These are phyloP conservation scores for Malurus cyaneus DNA, from an alignment of 2,113 vertebrate genomes.

Conservation along the genomic window DNA sequence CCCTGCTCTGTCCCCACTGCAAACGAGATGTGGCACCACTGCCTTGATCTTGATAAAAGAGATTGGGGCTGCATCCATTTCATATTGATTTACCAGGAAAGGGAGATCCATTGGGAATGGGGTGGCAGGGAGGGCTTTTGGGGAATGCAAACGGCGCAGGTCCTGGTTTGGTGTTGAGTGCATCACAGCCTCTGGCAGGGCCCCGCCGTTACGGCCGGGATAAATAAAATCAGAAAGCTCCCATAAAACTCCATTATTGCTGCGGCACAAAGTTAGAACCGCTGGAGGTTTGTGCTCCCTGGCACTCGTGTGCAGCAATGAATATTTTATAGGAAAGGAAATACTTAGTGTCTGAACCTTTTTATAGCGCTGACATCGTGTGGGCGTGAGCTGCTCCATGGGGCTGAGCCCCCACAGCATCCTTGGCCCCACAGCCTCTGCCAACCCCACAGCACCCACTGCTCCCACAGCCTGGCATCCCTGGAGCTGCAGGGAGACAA, in stretches of 20 bases:
- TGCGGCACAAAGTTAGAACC: constrained; percentile 86
- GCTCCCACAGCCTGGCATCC: accelerated
- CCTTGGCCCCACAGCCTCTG: not conserved
- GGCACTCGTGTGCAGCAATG: constrained; percentile 82
- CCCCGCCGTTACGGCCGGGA: constrained; percentile 10
- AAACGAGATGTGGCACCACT: constrained; percentile 58
- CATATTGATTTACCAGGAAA: constrained; percentile 32
- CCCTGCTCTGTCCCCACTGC: not conserved
- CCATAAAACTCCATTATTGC: constrained; percentile 79
- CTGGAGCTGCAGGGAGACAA: not conserved
- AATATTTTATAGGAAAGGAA: constrained; percentile 98
- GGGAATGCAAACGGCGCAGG: accelerated
- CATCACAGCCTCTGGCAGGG: not conserved
- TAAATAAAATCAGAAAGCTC: constrained; percentile 74
- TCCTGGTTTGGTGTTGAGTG: accelerated
- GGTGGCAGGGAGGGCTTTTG: not conserved
- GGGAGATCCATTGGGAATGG: not conserved
- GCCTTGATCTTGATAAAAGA: constrained; percentile 62
- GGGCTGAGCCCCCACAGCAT: not conserved
- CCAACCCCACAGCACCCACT: not conserved
- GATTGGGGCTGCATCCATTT: constrained; percentile 65
- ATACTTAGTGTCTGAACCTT: constrained; percentile 91
- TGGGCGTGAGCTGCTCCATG: constrained; percentile 66
- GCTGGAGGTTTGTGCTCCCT: constrained; percentile 91
- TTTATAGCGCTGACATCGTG: constrained; percentile 86